Evolutionary conservation across 2,797 vertebrate genomes (phyloP), one percentile per base, ranked within the genome.

Genomic region (Mormyrus proboscirostris): DNA sequence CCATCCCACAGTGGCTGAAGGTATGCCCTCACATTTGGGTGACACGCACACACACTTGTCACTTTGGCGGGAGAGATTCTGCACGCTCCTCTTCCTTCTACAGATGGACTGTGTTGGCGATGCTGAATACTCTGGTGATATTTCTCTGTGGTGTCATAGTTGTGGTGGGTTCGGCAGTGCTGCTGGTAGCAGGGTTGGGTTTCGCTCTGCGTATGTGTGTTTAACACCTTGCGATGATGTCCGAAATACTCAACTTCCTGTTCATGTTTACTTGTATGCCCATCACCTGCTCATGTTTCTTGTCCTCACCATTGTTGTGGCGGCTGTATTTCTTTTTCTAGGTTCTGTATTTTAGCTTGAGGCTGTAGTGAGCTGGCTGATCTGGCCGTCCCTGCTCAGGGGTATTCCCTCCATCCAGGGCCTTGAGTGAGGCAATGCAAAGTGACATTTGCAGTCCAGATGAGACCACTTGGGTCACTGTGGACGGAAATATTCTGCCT

Each of bases 11-110:
- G 38, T 87, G 14, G 41, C 38, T 59, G 6, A 53, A 59, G 44
- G 51, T 59, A 57, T 57, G 51, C 53, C 47, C 50, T 29, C 59
- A 62, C 62, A 55, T 83, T 29, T 44, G 44, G 53, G 50, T 41
- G 51, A 59, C 33, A 79, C 33, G 44, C 29, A 88, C 55, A 57
- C 2, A 55, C 19, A 79, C 44, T 88, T 89, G 86, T 89, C 44
- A 87, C 59, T 73, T 86, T 22, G 12, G 44, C n/a, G n/a, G 62
- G 47, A 86, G 69, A 55, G 33, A 76, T 76, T 76, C 33, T 57
- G 47, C 25, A 33, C 76, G 3, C 69, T 73, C 33, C 44, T 47
- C n/a, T 84, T 50, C 19, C 10, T 84, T 53, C 14, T 33, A 22
- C 82, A 51, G 76, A 88, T 57, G 83, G 44, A 22, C 62, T 88